These are phyloP conservation scores for Teleogryllus oceanicus DNA, from an alignment of 2,888 invertebrate genomes.

Conservation along the genomic window DNA sequence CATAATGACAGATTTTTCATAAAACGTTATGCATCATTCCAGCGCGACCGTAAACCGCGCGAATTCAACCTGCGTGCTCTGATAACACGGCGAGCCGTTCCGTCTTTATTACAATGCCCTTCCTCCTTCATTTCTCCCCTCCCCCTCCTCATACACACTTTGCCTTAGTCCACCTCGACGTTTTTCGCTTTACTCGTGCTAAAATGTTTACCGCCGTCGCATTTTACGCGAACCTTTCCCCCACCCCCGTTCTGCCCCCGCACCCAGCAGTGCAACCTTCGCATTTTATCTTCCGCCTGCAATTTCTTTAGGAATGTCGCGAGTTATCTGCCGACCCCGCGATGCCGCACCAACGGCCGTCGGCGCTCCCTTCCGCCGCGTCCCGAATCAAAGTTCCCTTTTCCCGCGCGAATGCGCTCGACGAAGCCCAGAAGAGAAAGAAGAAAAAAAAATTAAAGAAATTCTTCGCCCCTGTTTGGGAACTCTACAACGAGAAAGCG, in stretches of 20 bases:
- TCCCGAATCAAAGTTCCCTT: neutral
- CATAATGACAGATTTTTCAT: too few relatives aligned
- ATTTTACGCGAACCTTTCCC: neutral
- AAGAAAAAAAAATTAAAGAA: conserved; percentile 18
- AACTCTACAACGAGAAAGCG: neutral
- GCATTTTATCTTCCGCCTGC: neutral
- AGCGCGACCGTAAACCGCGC: too few relatives aligned
- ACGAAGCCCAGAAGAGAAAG: neutral
- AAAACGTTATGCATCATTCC: too few relatives aligned
- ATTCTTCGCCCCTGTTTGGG: neutral
- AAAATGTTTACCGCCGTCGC: neutral
- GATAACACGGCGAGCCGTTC: too few relatives aligned
- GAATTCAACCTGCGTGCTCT: too few relatives aligned
- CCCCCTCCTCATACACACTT: too few relatives aligned
- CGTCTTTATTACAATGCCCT: too few relatives aligned
- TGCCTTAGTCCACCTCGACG: too few relatives aligned
- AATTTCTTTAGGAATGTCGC: conserved; percentile 9
- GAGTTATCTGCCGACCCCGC: neutral
- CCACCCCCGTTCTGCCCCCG: neutral
- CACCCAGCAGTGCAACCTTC: neutral
- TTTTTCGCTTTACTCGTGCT: neutral
- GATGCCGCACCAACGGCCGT: too few relatives aligned
- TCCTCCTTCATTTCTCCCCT: too few relatives aligned
- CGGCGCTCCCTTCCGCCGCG: neutral
- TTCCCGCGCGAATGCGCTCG: neutral